Evolutionary conservation across 2,113 vertebrate species (phyloP).

Genomic region (Megaceryle maxima): DNA sequence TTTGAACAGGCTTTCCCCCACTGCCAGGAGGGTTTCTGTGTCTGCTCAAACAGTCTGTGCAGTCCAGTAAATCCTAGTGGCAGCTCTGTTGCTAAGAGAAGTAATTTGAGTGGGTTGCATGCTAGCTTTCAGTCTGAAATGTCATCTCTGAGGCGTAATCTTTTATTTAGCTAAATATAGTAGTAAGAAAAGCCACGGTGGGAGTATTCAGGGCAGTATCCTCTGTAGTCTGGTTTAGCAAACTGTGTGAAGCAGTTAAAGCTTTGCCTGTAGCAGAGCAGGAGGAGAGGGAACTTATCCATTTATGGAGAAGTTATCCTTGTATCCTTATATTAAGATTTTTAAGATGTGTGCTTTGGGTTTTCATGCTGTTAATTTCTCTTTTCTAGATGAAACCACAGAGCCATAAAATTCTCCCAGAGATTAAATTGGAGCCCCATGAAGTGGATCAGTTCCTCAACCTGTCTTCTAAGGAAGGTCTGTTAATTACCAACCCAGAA

Average conservation of each 20-base stretch:
- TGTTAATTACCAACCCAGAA: background rate
- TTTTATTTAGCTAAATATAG: constrained; percentile 65
- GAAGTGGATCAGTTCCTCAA: constrained; percentile 98
- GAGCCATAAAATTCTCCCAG: constrained; percentile 81
- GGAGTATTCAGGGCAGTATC: constrained; percentile 6
- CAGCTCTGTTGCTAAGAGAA: constrained; percentile 57
- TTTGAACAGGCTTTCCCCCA: background rate
- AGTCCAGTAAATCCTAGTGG: background rate
- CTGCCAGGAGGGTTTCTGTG: background rate
- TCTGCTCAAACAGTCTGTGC: background rate
- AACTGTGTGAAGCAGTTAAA: constrained; percentile 8
- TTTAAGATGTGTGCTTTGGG: background rate
- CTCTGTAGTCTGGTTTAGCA: constrained; percentile 20
- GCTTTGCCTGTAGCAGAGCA: background rate
- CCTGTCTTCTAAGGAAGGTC: constrained; percentile 90
- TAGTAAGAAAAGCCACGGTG: constrained; percentile 10
- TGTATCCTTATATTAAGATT: background rate
- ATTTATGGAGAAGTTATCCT: constrained; percentile 1
- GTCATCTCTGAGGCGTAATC: constrained; percentile 43
- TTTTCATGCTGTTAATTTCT: constrained; percentile 40
- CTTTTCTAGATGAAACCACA: constrained; percentile 82
- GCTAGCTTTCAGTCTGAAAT: constrained; percentile 59
- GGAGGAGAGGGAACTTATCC: background rate
- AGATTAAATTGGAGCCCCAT: constrained; percentile 97
- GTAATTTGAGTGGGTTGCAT: constrained; percentile 54